Conservation (phyloP, 2,113 vertebrate species). For the Anhinga anhinga region DNA sequence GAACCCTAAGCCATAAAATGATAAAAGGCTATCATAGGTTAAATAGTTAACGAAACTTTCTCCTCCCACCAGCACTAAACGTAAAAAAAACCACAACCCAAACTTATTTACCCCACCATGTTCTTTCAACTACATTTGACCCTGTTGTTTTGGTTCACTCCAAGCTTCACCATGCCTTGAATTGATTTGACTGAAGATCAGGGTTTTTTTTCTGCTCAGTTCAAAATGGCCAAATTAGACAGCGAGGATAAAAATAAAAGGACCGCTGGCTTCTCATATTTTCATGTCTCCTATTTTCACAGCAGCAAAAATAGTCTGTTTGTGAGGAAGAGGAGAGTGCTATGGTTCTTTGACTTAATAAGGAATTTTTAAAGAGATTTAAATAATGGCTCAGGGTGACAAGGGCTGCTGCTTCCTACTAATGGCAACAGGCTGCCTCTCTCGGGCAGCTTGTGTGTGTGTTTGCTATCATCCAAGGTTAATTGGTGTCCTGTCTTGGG, state of each 20-base stretch:
- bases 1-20: conserved; percentile 18
- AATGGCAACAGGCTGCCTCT: conserved; percentile 55
- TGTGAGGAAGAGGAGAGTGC: background rate
- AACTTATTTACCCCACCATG: conserved; percentile 22
- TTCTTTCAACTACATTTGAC: conserved; percentile 54
- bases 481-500: conserved; percentile 57
- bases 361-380: conserved; percentile 29
- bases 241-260: background rate
- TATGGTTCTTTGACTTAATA: background rate
- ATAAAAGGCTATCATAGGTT: conserved; percentile 24
- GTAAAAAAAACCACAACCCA: background rate
- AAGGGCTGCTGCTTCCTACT: conserved; percentile 31
- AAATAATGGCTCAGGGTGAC: conserved; percentile 42
- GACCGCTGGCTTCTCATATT: background rate
- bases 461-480: conserved; percentile 55
- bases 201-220: background rate
- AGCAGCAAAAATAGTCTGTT: background rate
- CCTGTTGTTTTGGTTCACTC: conserved; percentile 50
- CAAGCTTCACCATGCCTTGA: background rate
- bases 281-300: background rate
- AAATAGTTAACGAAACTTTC: conserved; percentile 64
- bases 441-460: background rate
- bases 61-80: conserved; percentile 32
- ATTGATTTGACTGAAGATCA: conserved; percentile 35
- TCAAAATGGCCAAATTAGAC: conserved; percentile 37